Percentiles rank a stretch among this genome's conserved stretches.
Evolutionary conservation across 2,797 vertebrate species (phyloP).

Genomic region (Cebuella pygmaea): DNA sequence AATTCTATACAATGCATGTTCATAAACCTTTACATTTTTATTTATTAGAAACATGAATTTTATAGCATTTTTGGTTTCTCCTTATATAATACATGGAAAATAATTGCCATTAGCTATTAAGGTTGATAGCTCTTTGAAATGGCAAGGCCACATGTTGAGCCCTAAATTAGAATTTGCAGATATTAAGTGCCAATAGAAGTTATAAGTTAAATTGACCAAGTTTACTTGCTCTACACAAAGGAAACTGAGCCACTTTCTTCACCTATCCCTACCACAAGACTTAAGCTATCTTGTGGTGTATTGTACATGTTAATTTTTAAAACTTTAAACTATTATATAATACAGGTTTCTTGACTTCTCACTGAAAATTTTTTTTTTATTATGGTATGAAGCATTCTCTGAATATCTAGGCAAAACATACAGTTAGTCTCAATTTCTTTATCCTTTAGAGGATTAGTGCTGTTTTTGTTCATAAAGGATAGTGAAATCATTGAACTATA

Average conservation of each 20-base stretch:
- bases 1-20: neutral
- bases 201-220: neutral
- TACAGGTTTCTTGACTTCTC: neutral
- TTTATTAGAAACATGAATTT: neutral
- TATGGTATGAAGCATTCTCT: neutral
- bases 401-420: neutral
- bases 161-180: neutral
- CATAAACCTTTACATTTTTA: neutral
- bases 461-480: slow-evolving; percentile 28
- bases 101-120: neutral
- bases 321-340: neutral
- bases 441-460: neutral
- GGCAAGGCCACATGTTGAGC: neutral
- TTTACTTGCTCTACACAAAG: neutral
- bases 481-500: neutral
- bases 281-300: neutral
- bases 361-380: neutral
- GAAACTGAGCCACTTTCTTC: neutral
- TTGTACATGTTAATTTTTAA: neutral
- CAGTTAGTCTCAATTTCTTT: neutral
- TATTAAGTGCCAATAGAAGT: neutral
- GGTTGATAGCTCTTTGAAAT: neutral
- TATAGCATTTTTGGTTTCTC: neutral
- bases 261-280: neutral
- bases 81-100: neutral